Evolutionary conservation across 2,888 invertebrate species (phyloP), one percentile per base, ranked within the genome.

Genomic region (Tenthredo livida): DNA sequence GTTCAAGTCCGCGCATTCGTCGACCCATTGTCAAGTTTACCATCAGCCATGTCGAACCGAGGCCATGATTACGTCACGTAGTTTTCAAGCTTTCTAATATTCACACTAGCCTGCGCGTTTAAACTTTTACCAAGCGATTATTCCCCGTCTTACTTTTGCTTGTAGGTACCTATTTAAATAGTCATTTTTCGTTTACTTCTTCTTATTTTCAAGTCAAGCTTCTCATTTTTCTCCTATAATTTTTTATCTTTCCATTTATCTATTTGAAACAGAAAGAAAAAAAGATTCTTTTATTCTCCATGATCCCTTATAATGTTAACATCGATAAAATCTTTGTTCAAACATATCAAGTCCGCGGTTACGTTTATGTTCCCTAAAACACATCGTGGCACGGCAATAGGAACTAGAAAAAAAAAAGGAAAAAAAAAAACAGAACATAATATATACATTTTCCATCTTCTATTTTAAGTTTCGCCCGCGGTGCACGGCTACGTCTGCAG

Each of bases 21-120:
- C 86, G 89, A 88, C 85, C 90, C 91, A 92, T 90, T 92, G 91
- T 92, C 91, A 91, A 92, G 91, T 91, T 91, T 91, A 91, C 86
- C 87, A 87, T 88, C 90, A 58, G 67, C 83, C 83, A 70, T 83
- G 83, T 83, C 65, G 67, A 80, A 65, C 70, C 83, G 80, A 61
- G 80, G 67, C 67, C 67, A 29, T 67, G 83, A 83, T 70, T 70
- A 50, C 83, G 83, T 83, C 67, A 83, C 12, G 9, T 61, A 17
- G 61, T 80, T 80, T 61, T 80, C 80, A 80, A 80, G 80, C 80
- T 80, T 80, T 80, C 80, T 80, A 80, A 80, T 80, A 80, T 50
- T 67, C 77, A 77, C 77, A 77, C 77, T 54, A 29, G 37, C 25
- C 5, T 15, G n/a, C 40, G 40, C 80, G 50, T 10, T 37, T 40